Evolutionary conservation across 2,113 vertebrate genomes (phyloP).

Genomic region (Machaerirhynchus nigripectus): DNA sequence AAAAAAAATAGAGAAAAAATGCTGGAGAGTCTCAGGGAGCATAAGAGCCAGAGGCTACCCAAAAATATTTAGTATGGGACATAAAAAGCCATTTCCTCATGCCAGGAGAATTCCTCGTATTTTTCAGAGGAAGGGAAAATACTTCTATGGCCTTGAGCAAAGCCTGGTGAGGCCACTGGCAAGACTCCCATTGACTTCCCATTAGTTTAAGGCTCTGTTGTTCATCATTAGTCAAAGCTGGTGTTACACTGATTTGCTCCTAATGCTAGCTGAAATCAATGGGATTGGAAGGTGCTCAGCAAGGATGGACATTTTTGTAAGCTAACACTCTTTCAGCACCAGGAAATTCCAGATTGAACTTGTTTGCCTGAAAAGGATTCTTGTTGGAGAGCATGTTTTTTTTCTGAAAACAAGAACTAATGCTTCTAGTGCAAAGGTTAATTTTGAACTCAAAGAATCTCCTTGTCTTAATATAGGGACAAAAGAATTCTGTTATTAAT

Average conservation of each 20-base stretch:
- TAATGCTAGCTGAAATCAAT: conserved; percentile 22
- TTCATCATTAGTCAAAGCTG: conserved; percentile 7
- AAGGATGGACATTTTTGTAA: conserved; percentile 35
- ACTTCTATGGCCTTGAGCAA: not conserved
- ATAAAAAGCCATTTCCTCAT: conserved; percentile 30
- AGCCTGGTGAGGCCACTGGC: not conserved
- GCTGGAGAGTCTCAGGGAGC: not conserved
- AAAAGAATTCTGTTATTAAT: not conserved
- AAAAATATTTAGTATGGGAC: conserved; percentile 17
- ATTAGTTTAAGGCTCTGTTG: not conserved
- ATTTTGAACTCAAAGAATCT: conserved; percentile 29
- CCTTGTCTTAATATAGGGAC: not conserved
- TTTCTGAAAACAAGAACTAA: conserved; percentile 32
- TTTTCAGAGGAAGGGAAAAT: conserved; percentile 38
- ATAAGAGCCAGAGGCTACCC: conserved; percentile 7
- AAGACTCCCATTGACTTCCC: not conserved
- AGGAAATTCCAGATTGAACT: conserved; percentile 51
- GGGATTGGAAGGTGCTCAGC: conserved; percentile 33
- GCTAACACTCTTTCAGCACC: conserved; percentile 21
- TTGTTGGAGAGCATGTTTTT: not conserved
- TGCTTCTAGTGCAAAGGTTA: conserved; percentile 46
- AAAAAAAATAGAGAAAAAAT: not conserved
- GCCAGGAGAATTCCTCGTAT: conserved; percentile 16
- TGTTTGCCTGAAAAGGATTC: conserved; percentile 52
- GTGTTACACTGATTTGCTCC: not conserved